A percentile compares a stretch with the other conserved stretches of the same genome.
Conservation (phyloP, 2,888 invertebrate species). For the Brenthis ino region DNA sequence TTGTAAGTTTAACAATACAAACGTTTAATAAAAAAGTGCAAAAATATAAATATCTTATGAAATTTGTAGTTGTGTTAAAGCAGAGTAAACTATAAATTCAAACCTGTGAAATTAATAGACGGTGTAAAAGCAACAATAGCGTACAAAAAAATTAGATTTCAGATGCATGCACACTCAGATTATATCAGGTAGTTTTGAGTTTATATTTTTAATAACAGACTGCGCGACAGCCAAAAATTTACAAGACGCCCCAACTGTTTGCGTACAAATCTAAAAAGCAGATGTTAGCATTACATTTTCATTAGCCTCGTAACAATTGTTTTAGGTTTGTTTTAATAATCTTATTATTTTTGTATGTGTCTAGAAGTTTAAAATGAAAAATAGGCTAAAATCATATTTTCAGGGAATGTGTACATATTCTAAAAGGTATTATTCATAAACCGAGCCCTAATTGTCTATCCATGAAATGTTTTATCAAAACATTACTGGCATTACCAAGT, state of each 20-base stretch:
- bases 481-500: constrained; percentile 19
- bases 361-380: too few relatives aligned
- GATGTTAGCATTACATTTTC: neutral
- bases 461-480: constrained; percentile 7
- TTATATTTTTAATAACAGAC: too few relatives aligned
- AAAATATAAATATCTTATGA: neutral
- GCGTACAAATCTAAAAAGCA: constrained; percentile 2
- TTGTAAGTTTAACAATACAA: too few relatives aligned
- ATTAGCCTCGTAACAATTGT: too few relatives aligned
- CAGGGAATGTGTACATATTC: too few relatives aligned
- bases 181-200: too few relatives aligned
- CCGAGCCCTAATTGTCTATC: neutral
- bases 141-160: neutral
- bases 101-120: neutral
- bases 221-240: neutral
- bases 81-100: constrained; percentile 6
- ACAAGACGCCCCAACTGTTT: neutral
- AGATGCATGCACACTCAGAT: too few relatives aligned
- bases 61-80: neutral
- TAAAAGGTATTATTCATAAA: too few relatives aligned
- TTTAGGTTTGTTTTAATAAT: too few relatives aligned
- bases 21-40: too few relatives aligned
- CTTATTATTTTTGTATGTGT: too few relatives aligned
- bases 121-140: neutral
- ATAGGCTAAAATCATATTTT: too few relatives aligned